Percentiles rank a stretch among this genome's conserved stretches.
phyloP scores from a whole-genome alignment of 2,888 invertebrate species.

The Congeria kusceri region DNA sequence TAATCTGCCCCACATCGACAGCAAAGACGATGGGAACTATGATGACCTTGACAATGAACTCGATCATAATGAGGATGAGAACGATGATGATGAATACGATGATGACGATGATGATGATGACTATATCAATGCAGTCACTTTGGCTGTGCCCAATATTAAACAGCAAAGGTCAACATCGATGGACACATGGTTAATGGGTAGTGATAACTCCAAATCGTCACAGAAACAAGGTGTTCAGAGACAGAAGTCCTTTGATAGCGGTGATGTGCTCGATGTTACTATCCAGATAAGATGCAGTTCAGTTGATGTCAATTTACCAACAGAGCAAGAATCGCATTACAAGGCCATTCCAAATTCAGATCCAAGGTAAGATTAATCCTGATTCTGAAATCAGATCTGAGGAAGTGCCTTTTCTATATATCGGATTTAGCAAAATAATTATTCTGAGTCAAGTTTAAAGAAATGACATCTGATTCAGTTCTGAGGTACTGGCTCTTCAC shows the following conservation, averaged over 20 bases:
- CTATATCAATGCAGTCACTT: conserved; percentile 77
- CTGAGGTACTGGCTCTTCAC: too few relatives aligned
- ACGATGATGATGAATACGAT: conserved; percentile 47
- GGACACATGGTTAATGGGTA: conserved; percentile 72
- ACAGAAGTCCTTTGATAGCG: conserved; percentile 75
- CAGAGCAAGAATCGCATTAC: conserved; percentile 72
- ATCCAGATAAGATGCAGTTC: conserved; percentile 80
- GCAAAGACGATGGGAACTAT: conserved; percentile 48
- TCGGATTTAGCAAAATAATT: too few relatives aligned
- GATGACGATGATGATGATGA: conserved; percentile 49
- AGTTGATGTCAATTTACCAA: conserved; percentile 80
- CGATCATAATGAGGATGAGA: conserved; percentile 28
- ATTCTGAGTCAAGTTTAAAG: too few relatives aligned
- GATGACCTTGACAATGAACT: conserved; percentile 29
- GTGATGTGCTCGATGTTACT: conserved; percentile 67
- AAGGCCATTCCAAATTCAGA: conserved; percentile 70
- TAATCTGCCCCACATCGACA: conserved; percentile 55
- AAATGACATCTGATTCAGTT: too few relatives aligned
- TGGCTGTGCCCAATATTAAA: conserved; percentile 79
- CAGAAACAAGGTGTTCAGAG: conserved; percentile 60
- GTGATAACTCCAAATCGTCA: conserved; percentile 9
- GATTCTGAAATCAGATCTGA: too few relatives aligned
- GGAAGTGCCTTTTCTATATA: too few relatives aligned
- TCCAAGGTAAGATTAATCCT: conserved; percentile 39
- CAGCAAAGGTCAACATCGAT: conserved; percentile 80